Evolutionary conservation across 2,113 vertebrate species (phyloP).

Genomic region (Neogale vison): DNA sequence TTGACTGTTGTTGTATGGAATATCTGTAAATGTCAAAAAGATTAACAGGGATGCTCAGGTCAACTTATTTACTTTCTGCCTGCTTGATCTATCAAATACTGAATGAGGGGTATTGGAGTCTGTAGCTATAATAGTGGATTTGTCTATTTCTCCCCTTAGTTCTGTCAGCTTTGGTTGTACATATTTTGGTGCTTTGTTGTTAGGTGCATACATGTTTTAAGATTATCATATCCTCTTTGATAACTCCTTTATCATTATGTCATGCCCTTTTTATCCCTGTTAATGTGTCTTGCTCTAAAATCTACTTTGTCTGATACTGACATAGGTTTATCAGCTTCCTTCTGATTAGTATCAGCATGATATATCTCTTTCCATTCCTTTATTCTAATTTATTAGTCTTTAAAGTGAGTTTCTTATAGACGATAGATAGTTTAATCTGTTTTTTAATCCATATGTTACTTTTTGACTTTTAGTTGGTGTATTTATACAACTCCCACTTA

Average conservation of each 20-base stretch:
- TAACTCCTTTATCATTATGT: not conserved
- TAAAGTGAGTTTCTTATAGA: not conserved
- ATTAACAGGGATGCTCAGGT: not conserved
- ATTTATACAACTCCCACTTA: not conserved
- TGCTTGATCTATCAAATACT: not conserved
- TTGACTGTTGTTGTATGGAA: not conserved
- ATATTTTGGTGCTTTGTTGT: not conserved
- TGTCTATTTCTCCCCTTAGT: not conserved
- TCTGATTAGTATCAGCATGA: not conserved
- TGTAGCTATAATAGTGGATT: not conserved
- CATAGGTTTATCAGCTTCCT: not conserved
- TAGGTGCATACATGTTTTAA: not conserved
- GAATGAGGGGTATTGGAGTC: not conserved
- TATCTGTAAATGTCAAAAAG: not conserved
- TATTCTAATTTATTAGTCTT: not conserved
- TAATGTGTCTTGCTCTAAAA: not conserved
- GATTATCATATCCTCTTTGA: not conserved
- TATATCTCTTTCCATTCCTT: not conserved
- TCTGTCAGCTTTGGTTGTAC: not conserved
- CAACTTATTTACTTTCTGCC: not conserved
- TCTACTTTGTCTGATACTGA: not conserved
- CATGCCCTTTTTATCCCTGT: not conserved
- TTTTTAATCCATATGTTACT: not conserved
- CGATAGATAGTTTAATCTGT: not conserved
- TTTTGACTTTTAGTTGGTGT: not conserved